Conservation (phyloP, 2,888 invertebrate genomes). For the Epiblema foenella region DNA sequence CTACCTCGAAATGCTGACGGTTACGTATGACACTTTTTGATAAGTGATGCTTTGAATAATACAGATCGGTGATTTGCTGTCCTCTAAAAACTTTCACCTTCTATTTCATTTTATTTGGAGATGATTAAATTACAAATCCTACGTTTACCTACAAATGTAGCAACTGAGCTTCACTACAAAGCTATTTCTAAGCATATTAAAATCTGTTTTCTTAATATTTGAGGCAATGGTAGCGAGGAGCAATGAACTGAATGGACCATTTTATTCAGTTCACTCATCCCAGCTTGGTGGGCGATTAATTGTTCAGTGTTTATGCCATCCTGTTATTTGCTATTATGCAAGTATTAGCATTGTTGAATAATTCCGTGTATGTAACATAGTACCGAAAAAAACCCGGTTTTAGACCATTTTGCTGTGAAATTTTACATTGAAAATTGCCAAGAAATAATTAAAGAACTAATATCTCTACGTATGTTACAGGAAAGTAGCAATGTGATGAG, state of each 20-base stretch:
- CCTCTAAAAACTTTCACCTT: too few species aligned
- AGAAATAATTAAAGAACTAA: too few species aligned
- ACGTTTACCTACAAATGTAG: neutral
- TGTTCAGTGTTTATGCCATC: constrained; percentile 35
- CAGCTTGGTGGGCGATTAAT: constrained; percentile 36
- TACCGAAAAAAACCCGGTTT: too few species aligned
- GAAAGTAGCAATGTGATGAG: too few species aligned
- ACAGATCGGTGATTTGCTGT: too few species aligned
- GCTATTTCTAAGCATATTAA: constrained; percentile 24
- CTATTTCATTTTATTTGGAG: too few species aligned
- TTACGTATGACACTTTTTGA: neutral
- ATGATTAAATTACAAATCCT: too few species aligned
- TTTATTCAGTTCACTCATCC: constrained; percentile 34
- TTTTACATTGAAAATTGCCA: too few species aligned
- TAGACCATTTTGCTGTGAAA: too few species aligned
- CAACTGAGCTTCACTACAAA: neutral
- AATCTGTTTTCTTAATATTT: constrained; percentile 36
- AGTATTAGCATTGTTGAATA: constrained; percentile 25
- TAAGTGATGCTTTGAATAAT: neutral
- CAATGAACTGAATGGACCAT: constrained; percentile 37
- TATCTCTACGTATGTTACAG: too few species aligned
- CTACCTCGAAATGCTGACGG: constrained; percentile 1
- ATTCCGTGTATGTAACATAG: too few species aligned
- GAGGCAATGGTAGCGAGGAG: constrained; percentile 26
- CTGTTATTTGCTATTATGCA: constrained; percentile 34